A percentile compares a stretch with the other conserved stretches of the same genome.
Conservation (phyloP, 2,113 vertebrate species). For the Grammomys surdaster region DNA sequence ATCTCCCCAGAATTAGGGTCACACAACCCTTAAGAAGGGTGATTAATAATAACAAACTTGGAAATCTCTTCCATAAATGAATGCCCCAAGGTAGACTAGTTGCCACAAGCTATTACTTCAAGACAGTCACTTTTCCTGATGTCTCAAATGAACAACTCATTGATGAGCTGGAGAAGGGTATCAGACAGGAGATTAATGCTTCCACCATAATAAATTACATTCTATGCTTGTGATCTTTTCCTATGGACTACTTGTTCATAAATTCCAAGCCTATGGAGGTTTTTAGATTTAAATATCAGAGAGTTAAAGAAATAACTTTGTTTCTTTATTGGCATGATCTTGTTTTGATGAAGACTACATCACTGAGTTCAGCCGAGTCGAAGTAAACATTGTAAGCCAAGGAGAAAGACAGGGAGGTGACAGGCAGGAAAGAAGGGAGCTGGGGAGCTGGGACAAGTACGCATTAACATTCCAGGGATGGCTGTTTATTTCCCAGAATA, state of each 20-base stretch:
- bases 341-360: conserved; percentile 63
- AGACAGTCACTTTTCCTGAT: conserved; percentile 48
- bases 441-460: background rate
- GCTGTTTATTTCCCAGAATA: conserved; percentile 46
- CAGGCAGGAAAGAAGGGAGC: background rate
- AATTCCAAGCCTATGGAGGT: background rate
- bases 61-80: conserved; percentile 49
- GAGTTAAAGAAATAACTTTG: conserved; percentile 59
- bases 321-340: conserved; percentile 68
- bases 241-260: background rate
- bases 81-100: background rate
- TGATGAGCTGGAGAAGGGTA: conserved; percentile 25
- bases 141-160: background rate
- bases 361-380: conserved; percentile 21
- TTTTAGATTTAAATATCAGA: conserved; percentile 70
- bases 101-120: background rate
- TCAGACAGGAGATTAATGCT: conserved; percentile 30
- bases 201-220: background rate
- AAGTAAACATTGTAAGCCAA: conserved; percentile 3
- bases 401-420: conserved; percentile 32
- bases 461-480: conserved; percentile 49
- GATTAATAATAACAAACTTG: conserved; percentile 53
- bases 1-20: background rate
- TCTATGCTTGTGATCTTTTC: background rate
- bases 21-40: background rate